These are phyloP conservation scores for Cerastoderma edule DNA, from an alignment of 2,888 invertebrate species.

Conservation along the genomic window DNA sequence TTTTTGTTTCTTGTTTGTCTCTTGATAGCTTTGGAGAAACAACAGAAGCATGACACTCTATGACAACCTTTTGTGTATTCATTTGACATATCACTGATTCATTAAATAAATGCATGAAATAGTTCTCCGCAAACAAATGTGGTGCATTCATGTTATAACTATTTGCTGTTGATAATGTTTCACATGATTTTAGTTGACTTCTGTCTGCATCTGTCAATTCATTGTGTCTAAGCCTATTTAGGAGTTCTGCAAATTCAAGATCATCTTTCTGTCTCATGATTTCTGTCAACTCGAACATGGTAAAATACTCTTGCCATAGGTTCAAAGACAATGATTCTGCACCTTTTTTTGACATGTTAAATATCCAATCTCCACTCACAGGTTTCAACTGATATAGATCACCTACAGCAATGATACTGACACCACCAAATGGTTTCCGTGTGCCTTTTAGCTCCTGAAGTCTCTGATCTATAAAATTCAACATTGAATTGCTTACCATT, in stretches of 20 bases:
- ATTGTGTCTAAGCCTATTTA: conserved; percentile 48
- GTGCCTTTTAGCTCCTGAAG: conserved; percentile 32
- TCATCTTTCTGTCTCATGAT: conserved; percentile 61
- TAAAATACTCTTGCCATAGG: conserved; percentile 35
- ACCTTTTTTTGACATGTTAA: conserved; percentile 45
- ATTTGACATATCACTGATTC: too few relatives aligned
- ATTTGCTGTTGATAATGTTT: too few relatives aligned
- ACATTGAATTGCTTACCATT: conserved; percentile 26
- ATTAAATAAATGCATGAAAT: too few relatives aligned
- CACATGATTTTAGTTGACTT: too few relatives aligned
- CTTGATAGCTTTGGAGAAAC: too few relatives aligned
- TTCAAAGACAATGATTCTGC: conserved; percentile 30
- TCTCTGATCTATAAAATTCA: conserved; percentile 38
- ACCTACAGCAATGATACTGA: conserved; percentile 50
- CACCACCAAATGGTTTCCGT: conserved; percentile 43
- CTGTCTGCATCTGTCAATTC: too few relatives aligned
- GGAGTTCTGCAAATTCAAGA: conserved; percentile 45
- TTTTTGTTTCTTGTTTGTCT: too few relatives aligned
- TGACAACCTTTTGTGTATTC: too few relatives aligned
- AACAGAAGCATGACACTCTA: too few relatives aligned
- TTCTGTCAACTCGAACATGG: background rate
- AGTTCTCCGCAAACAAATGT: too few relatives aligned
- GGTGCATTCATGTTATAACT: too few relatives aligned
- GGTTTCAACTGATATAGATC: conserved; percentile 59
- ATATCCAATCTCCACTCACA: conserved; percentile 52